These are phyloP conservation scores for Microtus richardsoni DNA, from an alignment of 2,113 vertebrate genomes.

Conservation along the genomic window DNA sequence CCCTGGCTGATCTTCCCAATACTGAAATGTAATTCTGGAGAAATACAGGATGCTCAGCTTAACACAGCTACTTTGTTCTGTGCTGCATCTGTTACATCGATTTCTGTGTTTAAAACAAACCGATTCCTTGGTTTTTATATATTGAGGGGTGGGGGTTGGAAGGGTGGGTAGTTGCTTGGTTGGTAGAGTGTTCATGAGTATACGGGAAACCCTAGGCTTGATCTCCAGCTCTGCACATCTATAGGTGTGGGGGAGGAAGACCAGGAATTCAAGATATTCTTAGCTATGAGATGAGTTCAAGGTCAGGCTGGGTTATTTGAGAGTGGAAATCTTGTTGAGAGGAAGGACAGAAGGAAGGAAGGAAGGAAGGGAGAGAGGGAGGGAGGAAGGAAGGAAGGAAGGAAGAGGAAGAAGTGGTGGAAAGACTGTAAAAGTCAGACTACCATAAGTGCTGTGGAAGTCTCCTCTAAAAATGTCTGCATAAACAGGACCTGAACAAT, in stretches of 20 bases:
- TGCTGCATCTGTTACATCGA: not conserved
- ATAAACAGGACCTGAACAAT: not conserved
- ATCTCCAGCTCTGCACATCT: not conserved
- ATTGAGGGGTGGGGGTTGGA: not conserved
- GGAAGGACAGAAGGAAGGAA: not conserved
- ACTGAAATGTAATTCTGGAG: conserved; percentile 20
- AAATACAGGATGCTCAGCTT: not conserved
- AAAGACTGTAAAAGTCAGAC: not conserved
- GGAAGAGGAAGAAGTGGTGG: no score
- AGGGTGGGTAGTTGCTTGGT: not conserved
- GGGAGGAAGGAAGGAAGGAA: no score
- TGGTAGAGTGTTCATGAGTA: not conserved
- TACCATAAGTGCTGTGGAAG: not conserved
- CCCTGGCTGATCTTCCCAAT: not conserved
- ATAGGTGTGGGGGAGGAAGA: not conserved
- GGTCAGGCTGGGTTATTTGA: not conserved
- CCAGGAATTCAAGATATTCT: not conserved
- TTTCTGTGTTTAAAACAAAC: conserved; percentile 13
- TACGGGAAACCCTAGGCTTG: not conserved
- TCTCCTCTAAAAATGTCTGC: not conserved
- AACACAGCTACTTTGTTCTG: not conserved
- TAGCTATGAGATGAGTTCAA: not conserved
- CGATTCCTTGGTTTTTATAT: not conserved
- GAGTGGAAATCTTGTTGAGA: not conserved
- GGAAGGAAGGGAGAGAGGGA: no score